A percentile compares a stretch with the other conserved stretches of the same genome.
These are phyloP conservation scores for Alloplasta piceator DNA, from an alignment of 2,888 invertebrate species.

Conservation along the genomic window DNA sequence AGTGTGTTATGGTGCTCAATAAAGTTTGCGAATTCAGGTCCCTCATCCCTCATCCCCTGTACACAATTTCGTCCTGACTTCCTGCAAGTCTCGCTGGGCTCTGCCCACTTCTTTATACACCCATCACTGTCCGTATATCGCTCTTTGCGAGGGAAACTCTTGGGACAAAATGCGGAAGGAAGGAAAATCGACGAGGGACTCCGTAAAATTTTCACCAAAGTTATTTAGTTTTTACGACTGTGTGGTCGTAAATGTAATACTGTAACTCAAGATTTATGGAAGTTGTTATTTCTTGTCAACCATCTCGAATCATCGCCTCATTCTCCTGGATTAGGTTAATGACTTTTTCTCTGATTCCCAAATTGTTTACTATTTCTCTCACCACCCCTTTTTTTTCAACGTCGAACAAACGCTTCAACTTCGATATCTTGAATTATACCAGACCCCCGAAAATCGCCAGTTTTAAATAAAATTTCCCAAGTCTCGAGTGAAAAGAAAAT, in stretches of 20 bases:
- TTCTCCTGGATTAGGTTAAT: too few relatives aligned
- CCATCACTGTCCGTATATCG: background rate
- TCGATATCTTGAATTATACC: too few relatives aligned
- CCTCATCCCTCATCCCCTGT: background rate
- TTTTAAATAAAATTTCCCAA: too few relatives aligned
- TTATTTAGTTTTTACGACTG: slow-evolving; percentile 57
- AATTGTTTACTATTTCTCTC: too few relatives aligned
- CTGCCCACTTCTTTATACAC: background rate
- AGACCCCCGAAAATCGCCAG: too few relatives aligned
- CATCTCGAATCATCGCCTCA: too few relatives aligned
- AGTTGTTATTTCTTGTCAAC: too few relatives aligned
- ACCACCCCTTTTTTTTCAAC: too few relatives aligned
- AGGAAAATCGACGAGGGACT: slow-evolving; percentile 30
- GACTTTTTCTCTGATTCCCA: too few relatives aligned
- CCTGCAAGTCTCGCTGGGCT: slow-evolving; percentile 23
- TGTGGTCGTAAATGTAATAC: slow-evolving; percentile 64
- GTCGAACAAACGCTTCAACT: too few relatives aligned
- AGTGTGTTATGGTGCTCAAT: slow-evolving; percentile 14
- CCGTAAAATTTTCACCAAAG: slow-evolving; percentile 67
- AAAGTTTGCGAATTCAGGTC: slow-evolving; percentile 23
- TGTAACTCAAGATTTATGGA: background rate
- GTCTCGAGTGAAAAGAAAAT: too few relatives aligned
- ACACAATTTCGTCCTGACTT: background rate
- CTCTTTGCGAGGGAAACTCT: background rate
- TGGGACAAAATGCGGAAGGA: slow-evolving; percentile 33